These are phyloP conservation scores for Crypturellus undulatus DNA, from an alignment of 2,113 vertebrate genomes.

Conservation along the genomic window DNA sequence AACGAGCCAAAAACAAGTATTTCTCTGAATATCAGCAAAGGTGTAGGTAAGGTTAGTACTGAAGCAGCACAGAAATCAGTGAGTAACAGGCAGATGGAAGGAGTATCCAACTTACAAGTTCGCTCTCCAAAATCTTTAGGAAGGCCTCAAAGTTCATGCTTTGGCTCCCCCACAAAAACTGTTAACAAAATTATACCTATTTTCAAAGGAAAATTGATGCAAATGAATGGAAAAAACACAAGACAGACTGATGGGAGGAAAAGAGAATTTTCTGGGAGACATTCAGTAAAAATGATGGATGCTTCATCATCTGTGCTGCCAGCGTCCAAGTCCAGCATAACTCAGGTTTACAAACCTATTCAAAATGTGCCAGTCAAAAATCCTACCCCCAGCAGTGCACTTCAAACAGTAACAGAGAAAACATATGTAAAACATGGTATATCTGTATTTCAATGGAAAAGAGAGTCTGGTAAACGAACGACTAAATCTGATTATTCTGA, in stretches of 20 bases:
- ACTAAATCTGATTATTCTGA: background rate
- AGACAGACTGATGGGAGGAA: constrained; percentile 53
- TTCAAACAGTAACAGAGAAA: background rate
- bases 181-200: constrained; percentile 79
- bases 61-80: background rate
- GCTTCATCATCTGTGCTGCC: background rate
- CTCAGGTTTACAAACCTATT: constrained; percentile 6
- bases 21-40: background rate
- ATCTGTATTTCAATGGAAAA: constrained; percentile 16
- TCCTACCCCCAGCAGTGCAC: background rate
- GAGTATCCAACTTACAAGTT: background rate
- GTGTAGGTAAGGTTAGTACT: background rate
- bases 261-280: constrained; percentile 2
- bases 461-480: background rate
- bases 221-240: constrained; percentile 45
- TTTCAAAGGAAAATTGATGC: constrained; percentile 79
- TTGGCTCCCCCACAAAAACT: background rate
- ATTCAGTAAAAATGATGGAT: background rate
- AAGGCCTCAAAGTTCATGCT: background rate
- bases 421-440: background rate
- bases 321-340: background rate
- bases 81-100: background rate
- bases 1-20: background rate
- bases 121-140: background rate
- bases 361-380: constrained; percentile 3